Evolutionary conservation across 2,888 invertebrate genomes (phyloP), one percentile per base, ranked within the genome.

Genomic region (Drosophila eohydei): DNA sequence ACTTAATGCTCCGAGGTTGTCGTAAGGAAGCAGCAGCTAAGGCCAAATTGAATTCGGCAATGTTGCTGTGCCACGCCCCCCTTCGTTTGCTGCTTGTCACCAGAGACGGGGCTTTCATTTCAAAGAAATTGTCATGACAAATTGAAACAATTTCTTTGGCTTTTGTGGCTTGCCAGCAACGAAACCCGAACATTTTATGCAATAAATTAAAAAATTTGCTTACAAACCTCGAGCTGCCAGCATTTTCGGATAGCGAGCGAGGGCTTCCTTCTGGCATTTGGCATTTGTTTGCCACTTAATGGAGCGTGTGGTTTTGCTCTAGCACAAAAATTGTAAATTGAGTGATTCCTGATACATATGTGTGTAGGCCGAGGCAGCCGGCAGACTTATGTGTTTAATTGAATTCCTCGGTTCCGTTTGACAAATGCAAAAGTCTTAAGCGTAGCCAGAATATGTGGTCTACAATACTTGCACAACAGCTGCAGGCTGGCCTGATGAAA

Each of bases 71-170:
- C 44, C 60, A 55, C 66, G 44, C 41, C 52, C 7, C 32, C 46
- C 11, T 30, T 30, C 46, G 28, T 8, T 16, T 26, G 9, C 30
- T 9, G 40, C n/a, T 9, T 38, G 34, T 30, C 26, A 16, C 38
- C 41, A n/a, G 54, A 32, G 60, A 59, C 73, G 57, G 44, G 51
- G 62, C 59, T 67, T 65, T 74, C 81, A 66, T 83, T 81, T 89
- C 78, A 81, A 81, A 80, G 76, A 86, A 88, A 88, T 88, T 89
- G 80, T 86, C 81, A 81, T 88, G 87, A 88, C 87, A 89, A 88
- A 88, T 88, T 89, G 88, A 88, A 82, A 89, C 83, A 88, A 83
- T 85, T 89, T 89, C 86, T 87, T 87, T 80, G 78, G 81, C 80
- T 87, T 86, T 84, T 87, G 89, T 87, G 84, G 85, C 78, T 69